A percentile compares a stretch with the other conserved stretches of the same genome.
These are phyloP conservation scores for Uloborus plumipes DNA, from an alignment of 2,888 invertebrate genomes.

Conservation along the genomic window DNA sequence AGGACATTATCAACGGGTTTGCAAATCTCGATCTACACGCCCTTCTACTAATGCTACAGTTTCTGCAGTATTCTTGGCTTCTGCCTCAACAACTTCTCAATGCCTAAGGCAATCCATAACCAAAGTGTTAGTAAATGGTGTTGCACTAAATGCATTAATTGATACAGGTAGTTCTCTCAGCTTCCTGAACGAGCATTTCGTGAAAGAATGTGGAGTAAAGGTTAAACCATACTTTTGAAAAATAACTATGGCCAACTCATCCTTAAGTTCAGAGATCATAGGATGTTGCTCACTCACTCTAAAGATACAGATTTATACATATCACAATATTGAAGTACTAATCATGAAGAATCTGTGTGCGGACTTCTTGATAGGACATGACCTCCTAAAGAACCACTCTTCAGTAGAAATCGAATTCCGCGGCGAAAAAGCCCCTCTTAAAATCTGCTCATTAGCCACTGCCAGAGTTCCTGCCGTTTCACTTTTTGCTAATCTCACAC, in stretches of 20 bases:
- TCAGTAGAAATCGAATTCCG: constrained; percentile 23
- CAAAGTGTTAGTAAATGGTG: background rate
- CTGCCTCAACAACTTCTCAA: background rate
- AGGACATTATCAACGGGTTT: too few species aligned
- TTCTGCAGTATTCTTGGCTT: background rate
- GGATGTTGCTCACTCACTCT: constrained; percentile 1
- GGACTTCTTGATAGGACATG: constrained; percentile 21
- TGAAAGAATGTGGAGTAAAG: background rate
- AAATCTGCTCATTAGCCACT: constrained; percentile 12
- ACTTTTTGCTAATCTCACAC: constrained; percentile 2
- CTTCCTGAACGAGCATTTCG: background rate
- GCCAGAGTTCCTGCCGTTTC: constrained; percentile 8
- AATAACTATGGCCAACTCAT: constrained; percentile 15
- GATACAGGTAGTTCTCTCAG: constrained; percentile 1
- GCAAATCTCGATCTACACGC: background rate
- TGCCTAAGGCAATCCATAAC: background rate
- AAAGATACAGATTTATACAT: background rate
- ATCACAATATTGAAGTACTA: constrained; percentile 8
- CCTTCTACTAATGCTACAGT: background rate
- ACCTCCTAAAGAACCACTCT: constrained; percentile 21
- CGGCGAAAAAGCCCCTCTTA: constrained; percentile 9
- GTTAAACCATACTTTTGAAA: background rate
- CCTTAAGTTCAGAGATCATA: background rate
- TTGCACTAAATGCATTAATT: background rate
- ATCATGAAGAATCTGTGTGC: constrained; percentile 25